A percentile compares a stretch with the other conserved stretches of the same genome.
Evolutionary conservation across 2,113 vertebrate species (phyloP).

Genomic region (Anseranas semipalmata): DNA sequence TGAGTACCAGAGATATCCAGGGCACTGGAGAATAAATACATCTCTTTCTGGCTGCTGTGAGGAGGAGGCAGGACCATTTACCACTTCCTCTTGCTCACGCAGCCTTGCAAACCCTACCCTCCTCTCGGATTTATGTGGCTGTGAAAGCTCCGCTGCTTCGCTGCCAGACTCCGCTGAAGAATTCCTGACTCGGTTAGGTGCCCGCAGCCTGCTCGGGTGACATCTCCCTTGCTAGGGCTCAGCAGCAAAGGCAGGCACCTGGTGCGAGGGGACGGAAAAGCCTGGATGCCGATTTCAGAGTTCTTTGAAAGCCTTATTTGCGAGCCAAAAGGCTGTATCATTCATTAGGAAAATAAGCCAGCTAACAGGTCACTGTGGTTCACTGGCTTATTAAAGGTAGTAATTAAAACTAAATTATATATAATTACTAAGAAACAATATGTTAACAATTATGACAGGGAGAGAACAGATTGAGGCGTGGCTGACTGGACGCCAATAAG

Average conservation of each 20-base stretch:
- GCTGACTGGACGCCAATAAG: neutral
- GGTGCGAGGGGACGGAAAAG: neutral
- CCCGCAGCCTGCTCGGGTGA: fast-evolving
- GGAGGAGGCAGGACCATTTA: neutral
- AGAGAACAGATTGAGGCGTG: neutral
- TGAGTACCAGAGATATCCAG: neutral
- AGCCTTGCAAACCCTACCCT: neutral
- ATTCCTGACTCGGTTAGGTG: neutral
- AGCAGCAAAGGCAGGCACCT: neutral
- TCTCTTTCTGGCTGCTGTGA: neutral
- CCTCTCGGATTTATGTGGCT: neutral
- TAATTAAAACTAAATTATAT: neutral
- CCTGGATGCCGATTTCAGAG: neutral
- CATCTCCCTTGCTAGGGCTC: fast-evolving
- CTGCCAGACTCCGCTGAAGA: neutral
- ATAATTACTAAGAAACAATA: neutral
- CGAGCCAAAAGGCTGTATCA: neutral
- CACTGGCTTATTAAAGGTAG: neutral
- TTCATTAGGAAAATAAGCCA: neutral
- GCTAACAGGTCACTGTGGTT: neutral
- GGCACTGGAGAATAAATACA: neutral
- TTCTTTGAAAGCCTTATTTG: neutral
- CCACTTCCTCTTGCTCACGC: neutral
- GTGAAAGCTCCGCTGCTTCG: fast-evolving
- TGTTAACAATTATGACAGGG: neutral